A percentile compares a stretch with the other conserved stretches of the same genome.
Conservation (phyloP, 1,140 invertebrate genomes). For the Chymomyza costata region DNA sequence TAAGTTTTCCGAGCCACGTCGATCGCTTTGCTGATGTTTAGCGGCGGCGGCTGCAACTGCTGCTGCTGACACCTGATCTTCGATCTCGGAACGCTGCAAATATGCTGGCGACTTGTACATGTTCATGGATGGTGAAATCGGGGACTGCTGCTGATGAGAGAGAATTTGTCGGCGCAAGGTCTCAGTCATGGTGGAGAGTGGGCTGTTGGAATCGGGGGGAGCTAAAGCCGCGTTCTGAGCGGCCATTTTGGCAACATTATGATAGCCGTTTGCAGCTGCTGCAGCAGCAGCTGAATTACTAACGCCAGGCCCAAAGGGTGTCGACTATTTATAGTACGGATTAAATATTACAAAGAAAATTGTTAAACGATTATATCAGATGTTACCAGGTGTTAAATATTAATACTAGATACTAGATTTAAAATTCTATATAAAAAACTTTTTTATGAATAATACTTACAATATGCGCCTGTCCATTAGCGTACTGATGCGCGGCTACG, state of each 20-base stretch:
- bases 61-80: slow-evolving; percentile 64
- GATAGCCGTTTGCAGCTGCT: slow-evolving; percentile 60
- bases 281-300: slow-evolving; percentile 23
- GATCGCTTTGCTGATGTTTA: slow-evolving; percentile 51
- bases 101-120: slow-evolving; percentile 73
- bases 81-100: slow-evolving; percentile 67
- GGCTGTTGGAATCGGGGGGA: slow-evolving; percentile 53
- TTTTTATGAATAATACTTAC: slow-evolving; percentile 43
- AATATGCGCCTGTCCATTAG: slow-evolving; percentile 69
- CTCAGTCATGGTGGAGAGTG: slow-evolving; percentile 68
- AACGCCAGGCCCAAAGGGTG: slow-evolving; percentile 44
- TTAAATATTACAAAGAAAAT: too few species aligned
- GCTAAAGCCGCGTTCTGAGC: slow-evolving; percentile 54
- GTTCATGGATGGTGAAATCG: slow-evolving; percentile 63
- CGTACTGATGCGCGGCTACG: slow-evolving; percentile 76
- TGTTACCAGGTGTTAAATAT: too few species aligned
- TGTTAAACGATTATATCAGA: too few species aligned
- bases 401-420: too few species aligned
- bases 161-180: slow-evolving; percentile 64
- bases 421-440: not conserved
- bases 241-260: slow-evolving; percentile 57
- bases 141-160: slow-evolving; percentile 66
- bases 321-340: too few species aligned
- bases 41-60: slow-evolving; percentile 55
- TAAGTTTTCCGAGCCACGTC: slow-evolving; percentile 49